These are phyloP conservation scores for Caenorhabditis parvicauda DNA, from an alignment of 2,888 invertebrate genomes.

Conservation along the genomic window DNA sequence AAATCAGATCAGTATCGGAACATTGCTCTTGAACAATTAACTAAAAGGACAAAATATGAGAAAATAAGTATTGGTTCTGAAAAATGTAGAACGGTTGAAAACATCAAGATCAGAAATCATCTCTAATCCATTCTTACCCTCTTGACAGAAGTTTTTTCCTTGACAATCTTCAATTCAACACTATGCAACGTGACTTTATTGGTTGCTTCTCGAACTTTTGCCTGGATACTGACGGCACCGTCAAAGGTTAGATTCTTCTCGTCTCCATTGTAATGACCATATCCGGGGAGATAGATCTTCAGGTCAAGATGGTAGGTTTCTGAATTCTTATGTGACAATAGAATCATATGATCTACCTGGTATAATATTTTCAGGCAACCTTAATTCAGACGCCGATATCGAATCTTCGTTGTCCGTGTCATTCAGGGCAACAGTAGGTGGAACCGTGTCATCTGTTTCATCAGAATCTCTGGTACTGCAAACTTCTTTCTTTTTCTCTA, in stretches of 20 bases:
- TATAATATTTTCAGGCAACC: constrained; percentile 7
- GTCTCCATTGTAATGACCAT: constrained; percentile 30
- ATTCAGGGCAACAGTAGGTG: too few relatives aligned
- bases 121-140: constrained; percentile 1
- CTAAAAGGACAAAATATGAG: not conserved
- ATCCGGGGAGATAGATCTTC: constrained; percentile 59
- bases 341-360: constrained; percentile 43
- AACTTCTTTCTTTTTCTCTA: too few relatives aligned
- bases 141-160: constrained; percentile 6
- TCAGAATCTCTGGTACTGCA: too few relatives aligned
- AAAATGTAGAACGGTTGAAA: not conserved
- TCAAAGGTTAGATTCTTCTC: constrained; percentile 55
- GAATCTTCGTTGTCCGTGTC: too few relatives aligned
- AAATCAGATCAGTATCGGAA: too few relatives aligned
- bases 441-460: too few relatives aligned
- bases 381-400: too few relatives aligned
- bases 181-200: constrained; percentile 47
- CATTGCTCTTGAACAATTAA: not conserved
- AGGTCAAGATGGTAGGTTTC: constrained; percentile 49
- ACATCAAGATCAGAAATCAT: not conserved
- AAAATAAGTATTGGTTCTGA: not conserved
- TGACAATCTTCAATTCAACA: constrained; percentile 31
- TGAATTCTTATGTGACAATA: constrained; percentile 36
- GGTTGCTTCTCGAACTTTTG: constrained; percentile 34
- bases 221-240: constrained; percentile 41